These are phyloP conservation scores for Drosophila ficusphila DNA, from an alignment of 1,140 invertebrate species.

Conservation along the genomic window DNA sequence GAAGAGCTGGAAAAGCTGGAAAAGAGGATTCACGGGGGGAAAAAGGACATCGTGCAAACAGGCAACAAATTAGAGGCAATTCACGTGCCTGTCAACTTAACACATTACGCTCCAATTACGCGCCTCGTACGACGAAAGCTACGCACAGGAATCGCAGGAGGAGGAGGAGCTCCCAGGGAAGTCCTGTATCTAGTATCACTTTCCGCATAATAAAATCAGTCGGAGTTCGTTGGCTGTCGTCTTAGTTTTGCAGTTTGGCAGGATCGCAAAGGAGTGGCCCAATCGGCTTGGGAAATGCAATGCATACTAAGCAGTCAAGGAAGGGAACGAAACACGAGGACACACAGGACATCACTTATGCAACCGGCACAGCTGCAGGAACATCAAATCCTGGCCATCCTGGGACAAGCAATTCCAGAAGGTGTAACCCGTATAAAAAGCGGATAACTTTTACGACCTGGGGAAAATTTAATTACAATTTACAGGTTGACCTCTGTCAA, in stretches of 20 bases:
- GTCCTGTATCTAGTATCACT: conserved; percentile 46
- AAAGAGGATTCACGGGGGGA: conserved; percentile 1
- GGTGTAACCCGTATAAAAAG: conserved; percentile 14
- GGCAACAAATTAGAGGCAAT: conserved; percentile 71
- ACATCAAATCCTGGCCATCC: conserved; percentile 35
- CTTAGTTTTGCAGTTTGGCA: conserved; percentile 38
- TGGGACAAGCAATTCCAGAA: conserved; percentile 11
- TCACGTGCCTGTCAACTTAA: conserved; percentile 78
- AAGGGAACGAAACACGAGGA: no score
- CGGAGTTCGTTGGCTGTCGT: conserved; percentile 40
- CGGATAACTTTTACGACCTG: conserved; percentile 17
- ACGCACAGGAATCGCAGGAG: background rate
- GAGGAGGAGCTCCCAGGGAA: background rate
- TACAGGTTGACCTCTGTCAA: conserved; percentile 56
- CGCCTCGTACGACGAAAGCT: conserved; percentile 3
- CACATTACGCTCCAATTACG: conserved; percentile 82
- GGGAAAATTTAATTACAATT: conserved; percentile 73
- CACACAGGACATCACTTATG: conserved; percentile 49
- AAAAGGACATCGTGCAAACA: conserved; percentile 23
- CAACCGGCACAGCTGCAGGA: conserved; percentile 41
- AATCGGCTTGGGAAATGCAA: conserved; percentile 66
- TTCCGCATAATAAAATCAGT: conserved; percentile 74
- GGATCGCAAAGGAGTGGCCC: conserved; percentile 18
- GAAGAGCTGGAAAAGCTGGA: conserved; percentile 1
- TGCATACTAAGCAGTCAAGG: conserved; percentile 67